Conservation (phyloP, 2,888 invertebrate species). For the Stenoptilia bipunctidactyla region DNA sequence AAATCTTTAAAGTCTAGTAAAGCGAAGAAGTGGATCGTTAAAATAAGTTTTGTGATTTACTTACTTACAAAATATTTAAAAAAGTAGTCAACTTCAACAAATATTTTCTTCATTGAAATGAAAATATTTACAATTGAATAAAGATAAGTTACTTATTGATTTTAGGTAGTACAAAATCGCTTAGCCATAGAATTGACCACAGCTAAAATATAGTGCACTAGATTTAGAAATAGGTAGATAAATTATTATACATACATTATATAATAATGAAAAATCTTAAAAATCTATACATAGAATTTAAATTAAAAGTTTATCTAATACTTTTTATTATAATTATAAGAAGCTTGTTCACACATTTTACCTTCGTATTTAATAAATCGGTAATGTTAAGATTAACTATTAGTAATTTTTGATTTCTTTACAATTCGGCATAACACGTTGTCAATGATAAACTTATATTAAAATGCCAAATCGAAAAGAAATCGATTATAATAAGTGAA, state of each 20-base stretch:
- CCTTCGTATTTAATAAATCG: constrained; percentile 64
- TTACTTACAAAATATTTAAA: too few relatives aligned
- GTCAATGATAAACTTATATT: too few relatives aligned
- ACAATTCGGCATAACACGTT: too few relatives aligned
- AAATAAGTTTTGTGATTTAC: too few relatives aligned
- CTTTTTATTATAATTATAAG: constrained; percentile 67
- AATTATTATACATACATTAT: constrained; percentile 57
- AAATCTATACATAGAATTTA: constrained; percentile 69
- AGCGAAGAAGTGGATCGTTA: too few relatives aligned
- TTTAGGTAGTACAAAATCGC: constrained; percentile 36
- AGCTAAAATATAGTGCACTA: constrained; percentile 66
- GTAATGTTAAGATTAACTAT: constrained; percentile 39
- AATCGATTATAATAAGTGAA: too few relatives aligned
- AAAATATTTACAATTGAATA: too few relatives aligned
- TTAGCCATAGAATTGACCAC: constrained; percentile 59
- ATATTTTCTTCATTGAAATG: too few relatives aligned
- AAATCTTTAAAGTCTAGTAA: constrained; percentile 7
- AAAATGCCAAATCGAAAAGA: too few relatives aligned
- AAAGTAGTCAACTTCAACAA: too few relatives aligned
- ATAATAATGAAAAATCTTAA: constrained; percentile 51
- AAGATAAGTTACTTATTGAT: too few relatives aligned
- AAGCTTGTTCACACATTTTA: constrained; percentile 71
- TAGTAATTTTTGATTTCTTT: constrained; percentile 7
- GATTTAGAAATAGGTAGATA: constrained; percentile 61
- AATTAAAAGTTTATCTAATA: constrained; percentile 67